These are phyloP conservation scores for Drosophila miranda DNA, from an alignment of 1,140 invertebrate species.

Conservation along the genomic window DNA sequence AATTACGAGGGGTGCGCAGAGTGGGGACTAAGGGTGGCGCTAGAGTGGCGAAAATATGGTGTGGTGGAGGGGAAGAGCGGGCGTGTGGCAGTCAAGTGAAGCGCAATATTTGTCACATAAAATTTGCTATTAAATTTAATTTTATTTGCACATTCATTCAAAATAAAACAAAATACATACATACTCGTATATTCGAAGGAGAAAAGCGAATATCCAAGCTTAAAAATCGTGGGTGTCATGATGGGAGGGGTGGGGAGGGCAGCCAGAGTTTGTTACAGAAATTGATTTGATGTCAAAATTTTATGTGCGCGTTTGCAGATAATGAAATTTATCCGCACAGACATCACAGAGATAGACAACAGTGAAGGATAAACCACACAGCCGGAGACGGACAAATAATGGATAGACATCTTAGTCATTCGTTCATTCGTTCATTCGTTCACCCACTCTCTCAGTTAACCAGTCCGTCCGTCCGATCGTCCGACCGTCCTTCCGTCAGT, in stretches of 20 bases:
- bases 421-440: constrained; percentile 23
- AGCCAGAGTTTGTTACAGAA: constrained; percentile 40
- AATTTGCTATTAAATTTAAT: constrained; percentile 75
- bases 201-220: not conserved
- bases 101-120: constrained; percentile 75
- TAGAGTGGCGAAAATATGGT: too few relatives aligned
- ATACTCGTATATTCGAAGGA: too few relatives aligned
- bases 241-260: not conserved
- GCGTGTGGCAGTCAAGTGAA: constrained; percentile 32
- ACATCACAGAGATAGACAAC: not conserved
- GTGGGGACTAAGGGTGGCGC: too few relatives aligned
- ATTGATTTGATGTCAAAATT: constrained; percentile 66
- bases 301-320: constrained; percentile 75
- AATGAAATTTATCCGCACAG: constrained; percentile 70
- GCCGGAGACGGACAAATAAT: constrained; percentile 5
- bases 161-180: constrained; percentile 56
- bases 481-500: constrained; percentile 15
- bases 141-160: constrained; percentile 79
- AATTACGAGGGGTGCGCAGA: not conserved
- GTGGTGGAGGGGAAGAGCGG: not conserved
- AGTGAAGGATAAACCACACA: not conserved
- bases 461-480: too few relatives aligned
- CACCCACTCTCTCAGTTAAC: constrained; percentile 4
- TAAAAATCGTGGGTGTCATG: constrained; percentile 2
- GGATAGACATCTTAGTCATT: constrained; percentile 14